A percentile compares a stretch with the other conserved stretches of the same genome.
These are phyloP conservation scores for Drosophila antonietae DNA, from an alignment of 2,888 invertebrate species.

Conservation along the genomic window DNA sequence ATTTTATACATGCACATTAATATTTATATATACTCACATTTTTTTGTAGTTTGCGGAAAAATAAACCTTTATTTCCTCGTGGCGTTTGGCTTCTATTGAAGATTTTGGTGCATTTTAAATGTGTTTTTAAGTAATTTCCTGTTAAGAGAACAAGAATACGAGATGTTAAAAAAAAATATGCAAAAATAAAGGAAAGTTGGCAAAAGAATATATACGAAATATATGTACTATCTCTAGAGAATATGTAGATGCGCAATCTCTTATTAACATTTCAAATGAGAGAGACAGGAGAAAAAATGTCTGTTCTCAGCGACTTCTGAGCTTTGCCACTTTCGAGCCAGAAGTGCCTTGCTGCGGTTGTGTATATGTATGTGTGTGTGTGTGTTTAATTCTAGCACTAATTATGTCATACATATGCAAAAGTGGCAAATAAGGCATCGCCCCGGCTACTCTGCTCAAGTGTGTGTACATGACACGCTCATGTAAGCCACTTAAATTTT, in stretches of 20 bases:
- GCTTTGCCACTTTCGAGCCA: constrained; percentile 55
- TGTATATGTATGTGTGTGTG: constrained; percentile 24
- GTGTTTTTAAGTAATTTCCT: constrained; percentile 72
- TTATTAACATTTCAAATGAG: constrained; percentile 75
- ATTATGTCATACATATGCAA: constrained; percentile 79
- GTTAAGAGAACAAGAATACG: constrained; percentile 45
- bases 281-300: constrained; percentile 36
- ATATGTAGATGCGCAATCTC: constrained; percentile 36
- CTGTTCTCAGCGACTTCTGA: constrained; percentile 59
- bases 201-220: constrained; percentile 9
- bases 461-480: constrained; percentile 68
- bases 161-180: constrained; percentile 67
- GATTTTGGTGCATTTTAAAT: constrained; percentile 69
- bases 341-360: constrained; percentile 39
- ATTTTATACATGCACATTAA: constrained; percentile 43
- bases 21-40: constrained; percentile 66
- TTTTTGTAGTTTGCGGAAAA: constrained; percentile 12
- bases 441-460: constrained; percentile 39
- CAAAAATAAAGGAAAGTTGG: constrained; percentile 41
- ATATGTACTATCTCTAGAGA: constrained; percentile 18
- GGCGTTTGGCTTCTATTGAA: constrained; percentile 38
- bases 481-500: constrained; percentile 76
- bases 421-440: constrained; percentile 72
- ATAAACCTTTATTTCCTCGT: constrained; percentile 21
- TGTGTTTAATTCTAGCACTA: constrained; percentile 72